Evolutionary conservation across 2,797 vertebrate species (phyloP), one percentile per base, ranked within the genome.

Genomic region (Argentina silus): DNA sequence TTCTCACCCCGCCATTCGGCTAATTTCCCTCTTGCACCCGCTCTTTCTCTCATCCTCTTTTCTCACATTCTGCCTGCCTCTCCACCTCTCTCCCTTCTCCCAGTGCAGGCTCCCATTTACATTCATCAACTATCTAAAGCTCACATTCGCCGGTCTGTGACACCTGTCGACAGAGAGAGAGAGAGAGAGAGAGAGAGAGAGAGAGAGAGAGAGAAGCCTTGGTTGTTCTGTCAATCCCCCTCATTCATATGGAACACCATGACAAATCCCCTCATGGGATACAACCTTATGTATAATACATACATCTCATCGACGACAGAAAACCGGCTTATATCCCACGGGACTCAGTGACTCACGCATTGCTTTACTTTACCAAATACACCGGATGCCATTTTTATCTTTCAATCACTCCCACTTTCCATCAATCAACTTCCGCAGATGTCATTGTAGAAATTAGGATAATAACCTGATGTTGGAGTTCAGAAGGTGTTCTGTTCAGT

Each of bases 241-340:
- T 59, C 80, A n/a, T 82, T 81, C 71, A 59, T 73, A 77, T 81
- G 78, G 78, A 68, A 74, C 66, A 75, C 75, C 60, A 3, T 0
- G 23, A 69, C 5, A 44, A 72, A 69, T 74, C 23, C 48, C 51
- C 74, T 56, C 69, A 45, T 72, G 51, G 57, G 76, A 56, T 17
- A 48, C 0, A 0, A n/a, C 65, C 57, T 74, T 61, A 82, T 83
- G 84, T 60, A 75, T 85, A 81, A 85, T 83, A 80, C 83, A 81
- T 77, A 66, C 62, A 44, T 4, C 36, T 43, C 75, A 79, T 76
- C 82, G 81, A 89, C 88, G 81, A 75, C 36, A 81, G 69, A 82
- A 78, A 79, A 63, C 21, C 23, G 53, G 42, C 19, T 17, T 36
- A 19, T 55, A 50, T 74, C 70, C 77, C 56, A 44, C 43, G 23